Base-by-base conservation (phyloP, 2,888 invertebrate genomes). In the Falcaria lacertinaria region DNA sequence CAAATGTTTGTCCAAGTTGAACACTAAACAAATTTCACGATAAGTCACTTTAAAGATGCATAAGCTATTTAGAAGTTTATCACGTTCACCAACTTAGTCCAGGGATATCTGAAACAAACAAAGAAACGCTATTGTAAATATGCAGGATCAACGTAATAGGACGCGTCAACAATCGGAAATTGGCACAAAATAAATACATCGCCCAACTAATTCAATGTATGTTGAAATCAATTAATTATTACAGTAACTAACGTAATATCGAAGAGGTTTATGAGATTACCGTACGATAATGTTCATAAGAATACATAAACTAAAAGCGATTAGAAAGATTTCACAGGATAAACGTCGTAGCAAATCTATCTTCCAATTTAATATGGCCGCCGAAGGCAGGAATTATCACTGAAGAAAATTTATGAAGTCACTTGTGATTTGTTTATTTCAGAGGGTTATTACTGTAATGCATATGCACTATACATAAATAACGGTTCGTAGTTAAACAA, bases 1-100 rank as follows among this genome's bases (percentile, higher is more conserved):
- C 84, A 82, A 84, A 72, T 80, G 72, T 81, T 80, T 80, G 76
- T 81, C 79, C 68, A 74, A 83, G 79, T 84, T 77, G 75, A 77
- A 79, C 84, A 84, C 86, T 79, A 83, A 83, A 86, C 73, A 83
- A 85, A 79, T 85, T 87, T 87, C 78, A 86, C 80, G 72, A 80
- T 70, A 80, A 80, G 73, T 83, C 86, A 83, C 86, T 87, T 84
- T 84, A 74, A 77, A n/a, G 69, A 85, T 71, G 77, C 85, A 80
- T 81, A 86, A 45, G 79, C 74, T 84, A 83, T 69, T 75, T 74
- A 80, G 68, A 81, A 83, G 80, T 83, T 80, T 80, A 81, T 88
- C 86, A 87, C 89, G 85, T 86, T 80, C 83, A 84, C 81, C 76
- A 85, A 82, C 75, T 79, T 75, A 78, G 68, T 80, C 78, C 77